phyloP scores from a whole-genome alignment of 2,113 vertebrate genomes.

The Meles meles region DNA sequence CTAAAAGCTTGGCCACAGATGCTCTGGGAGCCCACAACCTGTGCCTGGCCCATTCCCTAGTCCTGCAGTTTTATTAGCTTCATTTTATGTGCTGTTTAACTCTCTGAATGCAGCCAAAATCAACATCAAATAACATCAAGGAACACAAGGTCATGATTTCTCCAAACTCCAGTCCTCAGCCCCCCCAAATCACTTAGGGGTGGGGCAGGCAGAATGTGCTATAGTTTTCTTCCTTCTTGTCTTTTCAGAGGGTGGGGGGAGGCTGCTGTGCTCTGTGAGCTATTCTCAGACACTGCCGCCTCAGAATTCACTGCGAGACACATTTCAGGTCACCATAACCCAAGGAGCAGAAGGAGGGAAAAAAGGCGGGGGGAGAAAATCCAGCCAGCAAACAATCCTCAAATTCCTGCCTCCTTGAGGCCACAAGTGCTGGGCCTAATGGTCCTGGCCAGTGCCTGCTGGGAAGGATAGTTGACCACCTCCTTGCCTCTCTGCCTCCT shows the following conservation, averaged over 20 bases:
- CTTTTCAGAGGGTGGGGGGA: conserved; percentile 11
- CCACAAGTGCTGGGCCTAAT: not conserved
- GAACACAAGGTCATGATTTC: conserved; percentile 69
- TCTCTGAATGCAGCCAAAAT: conserved; percentile 61
- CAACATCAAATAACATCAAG: conserved; percentile 71
- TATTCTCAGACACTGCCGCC: conserved; percentile 66
- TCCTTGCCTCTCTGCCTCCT: not conserved
- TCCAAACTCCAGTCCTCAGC: not conserved
- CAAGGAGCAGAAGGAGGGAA: conserved; percentile 48
- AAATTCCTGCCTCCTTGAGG: conserved; percentile 23
- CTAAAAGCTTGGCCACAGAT: conserved; percentile 44
- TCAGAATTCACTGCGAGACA: conserved; percentile 65
- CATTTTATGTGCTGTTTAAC: conserved; percentile 66
- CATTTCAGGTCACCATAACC: conserved; percentile 68
- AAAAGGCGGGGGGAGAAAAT: not conserved
- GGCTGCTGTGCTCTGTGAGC: conserved; percentile 42
- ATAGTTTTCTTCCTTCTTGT: not conserved
- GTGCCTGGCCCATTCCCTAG: conserved; percentile 24
- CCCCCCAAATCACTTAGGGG: conserved; percentile 25
- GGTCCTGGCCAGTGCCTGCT: conserved; percentile 7
- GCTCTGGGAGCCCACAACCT: conserved; percentile 44
- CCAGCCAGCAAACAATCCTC: conserved; percentile 30
- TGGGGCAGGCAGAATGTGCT: not conserved
- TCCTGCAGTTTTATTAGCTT: conserved; percentile 64
- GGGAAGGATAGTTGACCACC: not conserved